Conservation (phyloP, 92 coral and sea anemone species). For the Umimayanthus chanpuru region DNA sequence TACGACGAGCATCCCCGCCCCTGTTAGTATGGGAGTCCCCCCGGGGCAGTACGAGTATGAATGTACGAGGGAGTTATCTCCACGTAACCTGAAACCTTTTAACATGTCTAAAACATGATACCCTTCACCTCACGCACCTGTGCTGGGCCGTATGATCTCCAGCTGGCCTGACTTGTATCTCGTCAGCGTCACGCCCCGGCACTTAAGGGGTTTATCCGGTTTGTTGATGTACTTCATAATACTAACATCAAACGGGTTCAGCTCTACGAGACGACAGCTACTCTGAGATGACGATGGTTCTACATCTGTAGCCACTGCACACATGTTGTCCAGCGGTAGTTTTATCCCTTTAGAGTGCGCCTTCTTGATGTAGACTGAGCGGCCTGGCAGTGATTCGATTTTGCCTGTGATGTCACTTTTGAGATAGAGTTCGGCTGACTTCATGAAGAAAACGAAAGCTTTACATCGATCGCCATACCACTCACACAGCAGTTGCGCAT, state of each 20-base stretch:
- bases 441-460: slow-evolving; percentile 64
- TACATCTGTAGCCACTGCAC: slow-evolving; percentile 65
- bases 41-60: too few relatives aligned
- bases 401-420: slow-evolving; percentile 62
- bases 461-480: slow-evolving; percentile 67
- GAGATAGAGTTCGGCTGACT: slow-evolving; percentile 61
- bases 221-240: slow-evolving; percentile 66
- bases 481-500: slow-evolving; percentile 67
- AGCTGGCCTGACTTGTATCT: slow-evolving; percentile 69
- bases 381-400: slow-evolving; percentile 48
- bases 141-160: slow-evolving; percentile 31
- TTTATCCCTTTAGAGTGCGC: slow-evolving; percentile 52
- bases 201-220: slow-evolving; percentile 55
- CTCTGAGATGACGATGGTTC: slow-evolving; percentile 22
- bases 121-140: background rate
- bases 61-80: too few relatives aligned
- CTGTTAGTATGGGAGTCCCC: too few relatives aligned
- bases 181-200: slow-evolving; percentile 77
- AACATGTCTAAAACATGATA: too few relatives aligned
- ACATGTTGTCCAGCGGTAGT: slow-evolving; percentile 56
- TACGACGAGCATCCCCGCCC: too few relatives aligned
- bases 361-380: slow-evolving; percentile 63
- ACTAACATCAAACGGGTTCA: slow-evolving; percentile 80
- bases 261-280: slow-evolving; percentile 73
- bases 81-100: too few relatives aligned